Evolutionary conservation across 2,888 invertebrate genomes (phyloP).

Genomic region (Lottia gigantea): DNA sequence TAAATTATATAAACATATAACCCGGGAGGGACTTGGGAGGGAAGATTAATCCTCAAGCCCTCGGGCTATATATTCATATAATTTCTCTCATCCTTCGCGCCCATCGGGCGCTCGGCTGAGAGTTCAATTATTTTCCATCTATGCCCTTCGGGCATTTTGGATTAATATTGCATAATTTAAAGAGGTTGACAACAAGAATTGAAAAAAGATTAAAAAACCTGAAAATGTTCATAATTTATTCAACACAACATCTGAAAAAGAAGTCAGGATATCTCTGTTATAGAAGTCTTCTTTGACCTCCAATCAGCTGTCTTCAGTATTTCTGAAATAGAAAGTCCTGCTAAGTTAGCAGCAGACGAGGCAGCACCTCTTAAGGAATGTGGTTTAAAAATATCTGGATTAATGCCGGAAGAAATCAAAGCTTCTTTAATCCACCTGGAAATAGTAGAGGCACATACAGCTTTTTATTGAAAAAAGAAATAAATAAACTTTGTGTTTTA

Average conservation of each 20-base stretch:
- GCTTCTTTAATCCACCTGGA: constrained; percentile 14
- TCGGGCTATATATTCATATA: constrained; percentile 7
- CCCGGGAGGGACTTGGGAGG: background rate
- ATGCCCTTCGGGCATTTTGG: background rate
- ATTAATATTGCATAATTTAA: background rate
- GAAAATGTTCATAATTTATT: background rate
- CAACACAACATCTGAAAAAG: background rate
- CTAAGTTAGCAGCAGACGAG: constrained; percentile 12
- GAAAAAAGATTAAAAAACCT: too few relatives aligned
- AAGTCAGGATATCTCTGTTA: background rate
- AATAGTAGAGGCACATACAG: background rate
- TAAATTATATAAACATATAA: background rate
- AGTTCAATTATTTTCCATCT: background rate
- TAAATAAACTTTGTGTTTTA: background rate
- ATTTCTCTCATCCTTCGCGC: constrained; percentile 4
- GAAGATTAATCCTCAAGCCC: constrained; percentile 6
- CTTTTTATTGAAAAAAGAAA: background rate
- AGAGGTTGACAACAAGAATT: background rate
- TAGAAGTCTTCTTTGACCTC: constrained; percentile 10
- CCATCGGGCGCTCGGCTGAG: background rate
- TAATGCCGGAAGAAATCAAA: background rate
- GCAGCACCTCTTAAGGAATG: constrained; percentile 18
- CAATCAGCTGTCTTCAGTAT: constrained; percentile 17
- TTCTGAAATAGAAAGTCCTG: constrained; percentile 12
- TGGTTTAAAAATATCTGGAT: constrained; percentile 10